Conservation (phyloP, 2,113 vertebrate genomes). For the Atlantisia rogersi region DNA sequence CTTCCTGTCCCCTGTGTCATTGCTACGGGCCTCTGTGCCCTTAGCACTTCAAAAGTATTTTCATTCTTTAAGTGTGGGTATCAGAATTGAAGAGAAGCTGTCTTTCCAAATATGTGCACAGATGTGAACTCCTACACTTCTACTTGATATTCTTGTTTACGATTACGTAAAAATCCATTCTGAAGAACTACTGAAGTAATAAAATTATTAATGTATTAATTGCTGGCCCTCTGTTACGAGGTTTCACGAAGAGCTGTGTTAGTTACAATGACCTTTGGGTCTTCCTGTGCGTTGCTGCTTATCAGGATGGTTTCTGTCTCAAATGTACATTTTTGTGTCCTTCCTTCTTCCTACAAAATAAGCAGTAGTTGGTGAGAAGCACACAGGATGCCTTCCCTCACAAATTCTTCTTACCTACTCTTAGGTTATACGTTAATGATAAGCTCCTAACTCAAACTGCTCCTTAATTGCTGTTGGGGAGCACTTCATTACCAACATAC, state of each 20-base stretch:
- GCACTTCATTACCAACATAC: background rate
- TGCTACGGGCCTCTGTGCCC: background rate
- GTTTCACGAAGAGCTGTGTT: background rate
- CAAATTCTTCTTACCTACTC: background rate
- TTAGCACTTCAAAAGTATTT: background rate
- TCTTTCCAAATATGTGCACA: background rate
- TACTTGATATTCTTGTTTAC: background rate
- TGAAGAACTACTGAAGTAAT: background rate
- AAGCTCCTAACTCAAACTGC: background rate
- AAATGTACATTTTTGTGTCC: background rate
- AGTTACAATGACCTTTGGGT: background rate
- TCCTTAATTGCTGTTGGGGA: background rate
- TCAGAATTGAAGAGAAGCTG: background rate
- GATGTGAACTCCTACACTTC: rapidly evolving
- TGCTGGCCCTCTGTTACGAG: background rate
- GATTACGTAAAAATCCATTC: background rate
- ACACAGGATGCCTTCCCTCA: background rate
- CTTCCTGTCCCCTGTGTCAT: too few species aligned
- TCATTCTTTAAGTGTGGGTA: background rate
- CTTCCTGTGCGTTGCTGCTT: background rate
- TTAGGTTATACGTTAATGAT: background rate
- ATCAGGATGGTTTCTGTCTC: background rate
- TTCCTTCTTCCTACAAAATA: background rate
- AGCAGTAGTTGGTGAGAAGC: background rate
- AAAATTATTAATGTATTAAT: background rate